Conservation (phyloP, 1,140 invertebrate species). For the Aphaenogaster floridana region DNA sequence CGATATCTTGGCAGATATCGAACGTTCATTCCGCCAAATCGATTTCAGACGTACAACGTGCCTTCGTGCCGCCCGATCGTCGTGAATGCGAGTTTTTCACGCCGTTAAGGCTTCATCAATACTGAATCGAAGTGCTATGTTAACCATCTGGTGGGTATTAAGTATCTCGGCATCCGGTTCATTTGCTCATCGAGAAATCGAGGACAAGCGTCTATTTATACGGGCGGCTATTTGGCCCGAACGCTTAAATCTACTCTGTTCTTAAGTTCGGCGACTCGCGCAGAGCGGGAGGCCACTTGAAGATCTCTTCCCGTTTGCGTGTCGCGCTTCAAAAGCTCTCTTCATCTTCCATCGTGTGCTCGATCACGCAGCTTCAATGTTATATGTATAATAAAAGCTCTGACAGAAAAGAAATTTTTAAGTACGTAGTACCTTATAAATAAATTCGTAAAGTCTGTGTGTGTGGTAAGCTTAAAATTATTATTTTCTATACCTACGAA, state of each 20-base stretch:
- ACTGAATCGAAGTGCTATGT: slow-evolving; percentile 68
- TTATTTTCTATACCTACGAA: background rate
- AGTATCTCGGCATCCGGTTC: slow-evolving; percentile 65
- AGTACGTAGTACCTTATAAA: background rate
- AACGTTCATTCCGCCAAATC: background rate
- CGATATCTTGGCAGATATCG: slow-evolving; percentile 26
- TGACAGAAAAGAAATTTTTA: background rate
- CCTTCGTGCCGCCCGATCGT: background rate
- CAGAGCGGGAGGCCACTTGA: slow-evolving; percentile 21
- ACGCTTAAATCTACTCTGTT: slow-evolving; percentile 55
- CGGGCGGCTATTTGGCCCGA: slow-evolving; percentile 56
- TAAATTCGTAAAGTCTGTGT: background rate
- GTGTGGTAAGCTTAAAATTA: background rate
- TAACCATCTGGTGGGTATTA: slow-evolving; percentile 56
- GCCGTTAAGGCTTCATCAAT: slow-evolving; percentile 31
- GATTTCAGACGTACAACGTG: slow-evolving; percentile 14
- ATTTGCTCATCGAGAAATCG: slow-evolving; percentile 71
- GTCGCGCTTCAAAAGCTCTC: slow-evolving; percentile 18
- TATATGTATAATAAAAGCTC: background rate
- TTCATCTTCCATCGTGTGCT: background rate
- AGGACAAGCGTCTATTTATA: slow-evolving; percentile 73
- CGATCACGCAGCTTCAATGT: background rate
- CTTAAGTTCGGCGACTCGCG: slow-evolving; percentile 21
- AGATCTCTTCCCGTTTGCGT: slow-evolving; percentile 6
- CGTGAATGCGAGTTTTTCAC: slow-evolving; percentile 62